Base-by-base conservation (phyloP, 2,888 invertebrate species). In the Caenorhabditis zanzibari region DNA sequence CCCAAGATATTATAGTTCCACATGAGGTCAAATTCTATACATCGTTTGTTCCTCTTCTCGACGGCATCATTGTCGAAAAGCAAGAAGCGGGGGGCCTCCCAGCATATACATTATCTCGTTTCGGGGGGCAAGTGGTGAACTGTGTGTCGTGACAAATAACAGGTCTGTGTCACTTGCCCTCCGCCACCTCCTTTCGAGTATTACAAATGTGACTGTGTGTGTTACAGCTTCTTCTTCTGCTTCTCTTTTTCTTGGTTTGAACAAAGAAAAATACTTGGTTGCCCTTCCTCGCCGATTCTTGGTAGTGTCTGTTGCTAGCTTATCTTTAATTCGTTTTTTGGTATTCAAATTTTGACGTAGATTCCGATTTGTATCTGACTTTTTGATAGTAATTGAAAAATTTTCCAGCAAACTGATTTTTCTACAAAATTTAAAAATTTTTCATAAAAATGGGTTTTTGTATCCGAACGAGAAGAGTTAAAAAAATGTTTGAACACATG, bases 71-170 rank as follows among this genome's bases (percentile, higher is more conserved):
- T n/a, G n/a, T n/a, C n/a, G n/a, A 44, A 47, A 64, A 52, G 66
- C 49, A 10, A 68, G 28, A 68, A 68, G 5, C 38, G 54, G 54
- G 54, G 38, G 38, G 32, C 32, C 4, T n/a, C n/a, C 5, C 68
- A 54, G 68, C 68, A 68, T 68, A 68, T 68, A 68, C 68, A 68
- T 68, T 64, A 74, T 74, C 63, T 74, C 52, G 74, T 75, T 75
- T 75, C 56, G 56, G 32, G 7, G 32, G 32, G 38, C 56, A 64
- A 38, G 71, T 59, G 49, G 59, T 61, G 59, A 59, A 59, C 44
- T 56, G 75, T 56, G 75, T 66, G 54, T 66, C 54, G 49, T 35
- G 41, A 56, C 54, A 66, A 79, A 72, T 49, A 72, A 71, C 79
- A 64, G 71, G 79, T 79, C 71, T 59, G 68, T 68, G 68, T 68